Evolutionary conservation across 1,140 invertebrate genomes (phyloP), one percentile per base, ranked within the genome.

Genomic region (Antheraea pernyi): DNA sequence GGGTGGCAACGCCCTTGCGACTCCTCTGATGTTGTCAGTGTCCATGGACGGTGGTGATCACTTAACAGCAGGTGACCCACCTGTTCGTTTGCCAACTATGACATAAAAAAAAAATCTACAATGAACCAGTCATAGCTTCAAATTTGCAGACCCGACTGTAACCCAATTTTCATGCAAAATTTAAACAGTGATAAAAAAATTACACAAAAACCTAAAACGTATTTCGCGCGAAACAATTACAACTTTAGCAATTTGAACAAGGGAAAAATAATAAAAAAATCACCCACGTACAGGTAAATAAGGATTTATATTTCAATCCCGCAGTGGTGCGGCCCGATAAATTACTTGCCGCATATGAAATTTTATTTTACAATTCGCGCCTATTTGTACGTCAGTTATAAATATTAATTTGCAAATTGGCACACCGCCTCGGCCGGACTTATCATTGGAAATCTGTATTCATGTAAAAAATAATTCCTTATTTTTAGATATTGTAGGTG

Each of bases 281-380:
- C 7, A 53, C 46, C 6, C 13, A n/a, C 46, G 16, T 19, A 59
- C 53, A 69, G 39, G 64, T 48, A 64, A 65, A 65, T 30, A 42
- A 13, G 68, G 64, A 65, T 69, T 69, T 59, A 65, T 69, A 64
- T 65, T 69, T 69, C 68, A 65, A 69, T 65, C 48, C 18, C 68
- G 30, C 42, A 19, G 16, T 42, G 62, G 19, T 36, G 48, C 48
- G 19, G 22, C n/a, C 37, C 64, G 19, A 69, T 69, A 69, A 69
- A 65, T 69, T 65, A 69, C 46, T 53, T 53, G 46, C 48, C 46
- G 48, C 46, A 69, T 30, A 61, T 63, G 60, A 30, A 63, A 64
- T 69, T 53, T 63, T 65, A 46, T 65, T 48, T 69, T 69, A 48
- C 59, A 59, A 68, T 62, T 48, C 59, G 9, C 60, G 42, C 59